Evolutionary conservation across 2,888 invertebrate species (phyloP), one percentile per base, ranked within the genome.

Genomic region (Odontocolon sp.): DNA sequence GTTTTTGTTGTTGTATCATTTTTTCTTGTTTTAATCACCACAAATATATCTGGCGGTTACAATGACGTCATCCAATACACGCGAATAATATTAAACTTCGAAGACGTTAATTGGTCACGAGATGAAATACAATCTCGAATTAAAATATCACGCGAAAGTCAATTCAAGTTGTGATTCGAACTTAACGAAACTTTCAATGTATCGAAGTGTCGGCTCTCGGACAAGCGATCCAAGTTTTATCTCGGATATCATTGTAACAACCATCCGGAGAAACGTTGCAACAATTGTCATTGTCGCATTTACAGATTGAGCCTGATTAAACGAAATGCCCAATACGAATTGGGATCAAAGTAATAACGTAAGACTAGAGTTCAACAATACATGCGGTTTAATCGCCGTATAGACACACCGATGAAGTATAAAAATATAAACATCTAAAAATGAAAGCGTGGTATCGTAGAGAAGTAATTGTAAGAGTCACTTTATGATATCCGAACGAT

Each of bases 281-380:
- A 31, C 23, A 21, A 56, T 63, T 57, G 1, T 52, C 38, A 31
- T 57, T 40, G 31, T 63, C 23, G 63, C 42, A 16, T 63, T 64
- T 47, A 50, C 50, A 69, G 50, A 64, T 63, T 38, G 50, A 56
- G 45, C 21, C 36, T 59, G 31, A 40, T 21, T 16, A 45, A 74
- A 61, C 16, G 70, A 80, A 82, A 82, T 83, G 73, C 79, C 82
- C 82, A 81, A 84, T 80, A 73, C 61, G 50, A 75, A 77, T 83
- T 80, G 83, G 81, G 82, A 73, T 80, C 76, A 82, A 82, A 68
- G 79, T 84, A 79, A 84, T 89, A 89, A 88, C 85, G 80, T 87
- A 88, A 88, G 89, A 90, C 89, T 90, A 90, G 89, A 89, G 83
- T 89, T 89, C 85, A 89, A 88, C 87, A 88, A 89, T 89, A 89